Conservation (phyloP, 1,140 invertebrate species). For the Octopus bimaculoides region DNA sequence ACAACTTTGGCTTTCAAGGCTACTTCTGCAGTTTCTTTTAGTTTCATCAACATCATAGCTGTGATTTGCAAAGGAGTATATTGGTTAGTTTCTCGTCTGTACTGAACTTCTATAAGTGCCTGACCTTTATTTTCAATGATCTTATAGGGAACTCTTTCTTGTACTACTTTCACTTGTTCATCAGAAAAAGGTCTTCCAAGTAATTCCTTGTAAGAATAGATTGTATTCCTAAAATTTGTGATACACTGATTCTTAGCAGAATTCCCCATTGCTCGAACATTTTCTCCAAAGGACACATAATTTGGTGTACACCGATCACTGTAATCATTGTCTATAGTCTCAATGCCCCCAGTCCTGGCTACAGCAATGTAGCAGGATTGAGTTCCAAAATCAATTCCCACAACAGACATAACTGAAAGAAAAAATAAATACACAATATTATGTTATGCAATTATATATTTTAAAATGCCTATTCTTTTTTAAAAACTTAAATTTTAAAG, state of each 20-base stretch:
- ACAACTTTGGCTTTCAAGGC: slow-evolving; percentile 83
- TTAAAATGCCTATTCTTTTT: too few relatives aligned
- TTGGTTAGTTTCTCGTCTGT: slow-evolving; percentile 78
- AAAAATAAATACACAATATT: background rate
- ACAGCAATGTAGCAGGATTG: slow-evolving; percentile 95
- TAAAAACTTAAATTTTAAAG: too few relatives aligned
- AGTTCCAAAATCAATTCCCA: slow-evolving; percentile 98
- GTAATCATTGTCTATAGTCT: slow-evolving; percentile 98
- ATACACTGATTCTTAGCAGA: slow-evolving; percentile 95
- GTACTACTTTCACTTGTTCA: background rate
- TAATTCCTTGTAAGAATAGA: slow-evolving; percentile 89
- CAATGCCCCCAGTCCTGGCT: slow-evolving; percentile 95
- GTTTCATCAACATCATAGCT: slow-evolving; percentile 95
- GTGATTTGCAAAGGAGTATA: slow-evolving; percentile 95
- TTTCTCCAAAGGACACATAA: slow-evolving; percentile 90
- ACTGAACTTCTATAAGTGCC: slow-evolving; percentile 68
- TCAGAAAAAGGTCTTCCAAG: slow-evolving; percentile 66
- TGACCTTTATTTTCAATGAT: background rate
- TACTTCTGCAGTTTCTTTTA: slow-evolving; percentile 85
- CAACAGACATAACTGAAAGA: slow-evolving; percentile 65
- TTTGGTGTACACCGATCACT: slow-evolving; percentile 95
- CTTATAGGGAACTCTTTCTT: background rate
- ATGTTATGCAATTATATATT: too few relatives aligned
- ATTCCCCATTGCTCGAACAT: slow-evolving; percentile 88
- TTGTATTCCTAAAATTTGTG: slow-evolving; percentile 96